phyloP scores from a whole-genome alignment of 2,888 invertebrate species.

The Polietes domitor region DNA sequence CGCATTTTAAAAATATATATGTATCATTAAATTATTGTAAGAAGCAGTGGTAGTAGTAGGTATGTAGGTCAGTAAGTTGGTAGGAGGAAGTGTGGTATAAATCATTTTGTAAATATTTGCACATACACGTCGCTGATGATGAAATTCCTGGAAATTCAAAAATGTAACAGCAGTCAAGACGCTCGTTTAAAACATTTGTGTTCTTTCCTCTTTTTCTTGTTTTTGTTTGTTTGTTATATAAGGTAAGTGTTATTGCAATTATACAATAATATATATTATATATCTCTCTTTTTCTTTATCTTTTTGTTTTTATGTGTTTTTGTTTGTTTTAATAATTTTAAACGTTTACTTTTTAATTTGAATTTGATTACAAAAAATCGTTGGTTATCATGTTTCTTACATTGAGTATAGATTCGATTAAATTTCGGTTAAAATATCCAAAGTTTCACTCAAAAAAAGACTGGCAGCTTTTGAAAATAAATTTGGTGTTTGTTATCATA shows the following conservation, averaged over 20 bases:
- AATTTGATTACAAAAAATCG: conserved; percentile 44
- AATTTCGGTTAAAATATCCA: conserved; percentile 14
- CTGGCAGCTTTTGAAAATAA: conserved; percentile 61
- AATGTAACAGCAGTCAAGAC: conserved; percentile 32
- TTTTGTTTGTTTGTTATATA: not conserved
- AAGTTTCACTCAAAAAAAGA: conserved; percentile 31
- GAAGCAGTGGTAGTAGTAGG: not conserved
- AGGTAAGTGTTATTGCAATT: conserved; percentile 1
- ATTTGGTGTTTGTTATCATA: conserved; percentile 56
- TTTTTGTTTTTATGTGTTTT: not conserved
- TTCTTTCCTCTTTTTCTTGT: conserved; percentile 6
- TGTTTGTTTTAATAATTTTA: not conserved
- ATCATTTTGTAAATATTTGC: conserved; percentile 44
- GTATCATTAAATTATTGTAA: conserved; percentile 7
- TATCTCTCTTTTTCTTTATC: not conserved
- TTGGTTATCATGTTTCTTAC: conserved; percentile 33
- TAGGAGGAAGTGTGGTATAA: too few species aligned
- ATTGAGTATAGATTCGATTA: conserved; percentile 36
- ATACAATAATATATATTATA: not conserved
- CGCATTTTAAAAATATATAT: conserved; percentile 19
- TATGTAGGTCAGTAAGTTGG: too few species aligned
- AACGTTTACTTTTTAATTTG: conserved; percentile 23
- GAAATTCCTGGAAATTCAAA: conserved; percentile 48
- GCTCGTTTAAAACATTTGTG: conserved; percentile 27
- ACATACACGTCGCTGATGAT: conserved; percentile 40